These are phyloP conservation scores for Chrysogorgia sp. DNA, from an alignment of 92 coral and sea anemone species.

Conservation along the genomic window DNA sequence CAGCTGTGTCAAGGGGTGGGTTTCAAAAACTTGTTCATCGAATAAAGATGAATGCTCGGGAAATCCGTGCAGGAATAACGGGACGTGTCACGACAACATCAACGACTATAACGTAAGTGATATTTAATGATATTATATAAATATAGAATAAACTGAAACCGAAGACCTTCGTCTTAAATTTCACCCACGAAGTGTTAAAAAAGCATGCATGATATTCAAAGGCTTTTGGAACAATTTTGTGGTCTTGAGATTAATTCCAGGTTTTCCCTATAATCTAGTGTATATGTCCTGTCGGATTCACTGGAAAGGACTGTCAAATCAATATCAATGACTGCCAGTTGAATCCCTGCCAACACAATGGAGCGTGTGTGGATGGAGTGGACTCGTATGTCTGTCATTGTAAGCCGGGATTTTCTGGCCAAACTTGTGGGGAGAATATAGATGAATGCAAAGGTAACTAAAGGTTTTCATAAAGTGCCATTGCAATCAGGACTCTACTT, in stretches of 20 bases:
- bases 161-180: neutral
- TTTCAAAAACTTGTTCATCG: slow-evolving; percentile 18
- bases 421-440: slow-evolving; percentile 8
- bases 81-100: slow-evolving; percentile 16
- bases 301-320: slow-evolving; percentile 55
- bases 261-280: neutral
- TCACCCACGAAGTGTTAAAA: too few species aligned
- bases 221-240: neutral
- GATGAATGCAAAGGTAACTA: slow-evolving; percentile 16
- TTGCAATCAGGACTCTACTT: neutral
- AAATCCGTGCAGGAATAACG: slow-evolving; percentile 25
- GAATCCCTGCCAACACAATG: slow-evolving; percentile 25
- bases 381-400: slow-evolving; percentile 9
- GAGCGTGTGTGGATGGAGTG: slow-evolving; percentile 15
- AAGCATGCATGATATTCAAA: too few species aligned
- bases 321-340: slow-evolving; percentile 56
- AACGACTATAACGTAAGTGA: slow-evolving; percentile 34
- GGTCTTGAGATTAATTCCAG: neutral
- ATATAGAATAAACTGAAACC: neutral
- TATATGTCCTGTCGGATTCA: slow-evolving; percentile 7
- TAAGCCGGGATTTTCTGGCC: slow-evolving; percentile 29
- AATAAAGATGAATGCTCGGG: slow-evolving; percentile 26
- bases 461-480: too few species aligned
- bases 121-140: neutral
- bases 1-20: slow-evolving; percentile 28